These are phyloP conservation scores for Takifugu bimaculatus DNA, from an alignment of 2,113 vertebrate genomes.

Conservation along the genomic window DNA sequence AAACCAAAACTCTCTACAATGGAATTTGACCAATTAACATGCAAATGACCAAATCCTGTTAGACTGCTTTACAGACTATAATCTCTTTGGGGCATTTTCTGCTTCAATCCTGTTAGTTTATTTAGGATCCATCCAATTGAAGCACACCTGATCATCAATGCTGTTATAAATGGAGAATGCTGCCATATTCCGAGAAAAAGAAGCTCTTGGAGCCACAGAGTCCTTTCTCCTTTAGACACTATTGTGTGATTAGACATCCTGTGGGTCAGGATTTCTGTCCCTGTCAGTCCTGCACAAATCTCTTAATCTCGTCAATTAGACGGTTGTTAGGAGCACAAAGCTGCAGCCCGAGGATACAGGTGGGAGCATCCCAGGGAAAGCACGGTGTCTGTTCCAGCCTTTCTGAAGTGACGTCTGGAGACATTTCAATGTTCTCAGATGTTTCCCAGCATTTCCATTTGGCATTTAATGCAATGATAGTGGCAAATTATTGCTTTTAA, in stretches of 20 bases:
- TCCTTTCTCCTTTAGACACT: conserved; percentile 69
- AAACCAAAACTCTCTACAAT: background rate
- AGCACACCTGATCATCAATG: conserved; percentile 55
- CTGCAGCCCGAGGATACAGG: conserved; percentile 14
- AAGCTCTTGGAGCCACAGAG: conserved; percentile 17
- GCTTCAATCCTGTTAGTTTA: conserved; percentile 61
- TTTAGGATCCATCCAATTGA: conserved; percentile 52
- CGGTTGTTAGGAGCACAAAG: conserved; percentile 52
- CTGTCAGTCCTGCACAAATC: conserved; percentile 54
- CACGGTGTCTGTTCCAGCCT: background rate
- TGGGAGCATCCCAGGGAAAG: conserved; percentile 1
- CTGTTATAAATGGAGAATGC: conserved; percentile 45
- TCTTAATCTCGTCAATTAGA: conserved; percentile 73
- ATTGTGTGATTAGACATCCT: conserved; percentile 72
- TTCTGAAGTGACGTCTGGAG: background rate
- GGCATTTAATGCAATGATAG: no score
- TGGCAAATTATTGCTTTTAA: no score
- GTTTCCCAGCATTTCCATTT: no score
- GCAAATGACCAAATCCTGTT: conserved; percentile 35
- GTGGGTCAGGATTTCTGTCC: conserved; percentile 65
- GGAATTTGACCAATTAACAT: conserved; percentile 10
- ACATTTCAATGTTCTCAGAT: background rate
- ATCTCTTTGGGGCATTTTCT: conserved; percentile 52
- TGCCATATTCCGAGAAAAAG: background rate
- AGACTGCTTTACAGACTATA: conserved; percentile 47